These are phyloP conservation scores for Hippocampus mohnikei DNA, from an alignment of 2,113 vertebrate species.

Conservation along the genomic window DNA sequence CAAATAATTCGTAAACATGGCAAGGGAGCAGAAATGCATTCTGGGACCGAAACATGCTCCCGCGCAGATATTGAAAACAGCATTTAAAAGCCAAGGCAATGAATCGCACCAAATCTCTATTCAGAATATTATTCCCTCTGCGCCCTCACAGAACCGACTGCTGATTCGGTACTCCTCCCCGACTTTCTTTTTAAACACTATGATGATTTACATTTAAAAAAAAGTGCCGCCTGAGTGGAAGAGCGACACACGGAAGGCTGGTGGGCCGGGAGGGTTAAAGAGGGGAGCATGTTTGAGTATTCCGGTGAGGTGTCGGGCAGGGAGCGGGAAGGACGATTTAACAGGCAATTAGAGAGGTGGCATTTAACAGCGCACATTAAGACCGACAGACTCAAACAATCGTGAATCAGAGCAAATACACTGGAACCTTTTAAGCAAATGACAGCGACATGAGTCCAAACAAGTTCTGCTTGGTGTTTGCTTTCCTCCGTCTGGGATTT, in stretches of 20 bases:
- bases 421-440: neutral
- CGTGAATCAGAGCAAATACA: neutral
- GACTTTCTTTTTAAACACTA: slow-evolving; percentile 26
- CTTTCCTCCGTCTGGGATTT: too few species aligned
- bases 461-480: too few species aligned
- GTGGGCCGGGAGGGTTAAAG: slow-evolving; percentile 5
- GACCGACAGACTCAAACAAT: neutral
- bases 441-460: too few species aligned
- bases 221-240: slow-evolving; percentile 38
- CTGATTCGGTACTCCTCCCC: slow-evolving; percentile 41
- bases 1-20: neutral
- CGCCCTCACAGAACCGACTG: slow-evolving; percentile 19
- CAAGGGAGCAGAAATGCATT: neutral
- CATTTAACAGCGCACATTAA: neutral
- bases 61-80: neutral
- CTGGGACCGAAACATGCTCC: neutral
- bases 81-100: neutral
- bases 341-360: neutral
- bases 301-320: neutral
- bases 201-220: slow-evolving; percentile 51
- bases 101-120: neutral
- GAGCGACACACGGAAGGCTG: slow-evolving; percentile 24
- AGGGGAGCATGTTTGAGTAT: neutral
- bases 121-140: slow-evolving; percentile 21
- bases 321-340: neutral